These are phyloP conservation scores for Zeuzera pyrina DNA, from an alignment of 2,888 invertebrate species.

Conservation along the genomic window DNA sequence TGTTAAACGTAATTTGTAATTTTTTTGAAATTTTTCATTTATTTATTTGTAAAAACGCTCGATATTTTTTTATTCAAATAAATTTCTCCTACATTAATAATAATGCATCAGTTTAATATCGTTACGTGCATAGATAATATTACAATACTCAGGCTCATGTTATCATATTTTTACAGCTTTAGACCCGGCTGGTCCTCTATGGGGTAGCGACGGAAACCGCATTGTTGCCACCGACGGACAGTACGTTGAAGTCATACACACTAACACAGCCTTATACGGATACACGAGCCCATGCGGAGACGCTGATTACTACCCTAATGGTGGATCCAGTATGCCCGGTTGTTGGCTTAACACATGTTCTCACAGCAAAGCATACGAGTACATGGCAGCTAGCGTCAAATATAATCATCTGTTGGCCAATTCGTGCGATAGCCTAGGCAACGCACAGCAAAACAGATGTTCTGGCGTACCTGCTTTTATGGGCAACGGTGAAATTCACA, in stretches of 20 bases:
- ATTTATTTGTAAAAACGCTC: no score
- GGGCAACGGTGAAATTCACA: constrained; percentile 39
- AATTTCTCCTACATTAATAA: no score
- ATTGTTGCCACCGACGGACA: constrained; percentile 32
- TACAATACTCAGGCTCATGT: no score
- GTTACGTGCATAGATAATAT: no score
- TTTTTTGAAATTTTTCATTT: no score
- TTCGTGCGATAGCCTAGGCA: constrained; percentile 26
- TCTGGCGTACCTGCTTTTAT: constrained; percentile 26
- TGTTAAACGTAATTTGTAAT: no score
- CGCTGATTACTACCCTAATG: constrained; percentile 51
- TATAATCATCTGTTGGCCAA: constrained; percentile 34
- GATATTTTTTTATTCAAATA: no score
- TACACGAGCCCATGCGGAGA: constrained; percentile 35
- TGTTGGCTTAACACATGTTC: constrained; percentile 41
- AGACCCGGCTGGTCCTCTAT: constrained; percentile 55
- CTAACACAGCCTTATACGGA: constrained; percentile 36
- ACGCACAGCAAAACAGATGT: constrained; percentile 30
- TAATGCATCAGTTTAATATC: no score
- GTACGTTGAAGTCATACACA: constrained; percentile 59
- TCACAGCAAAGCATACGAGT: constrained; percentile 35
- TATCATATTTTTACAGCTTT: no score
- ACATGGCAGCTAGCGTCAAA: constrained; percentile 39
- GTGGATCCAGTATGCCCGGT: constrained; percentile 44
- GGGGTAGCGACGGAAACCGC: constrained; percentile 29